Percentiles rank a stretch among this genome's conserved stretches.
phyloP scores from a whole-genome alignment of 2,888 invertebrate species.

The Harpalus rubripes region DNA sequence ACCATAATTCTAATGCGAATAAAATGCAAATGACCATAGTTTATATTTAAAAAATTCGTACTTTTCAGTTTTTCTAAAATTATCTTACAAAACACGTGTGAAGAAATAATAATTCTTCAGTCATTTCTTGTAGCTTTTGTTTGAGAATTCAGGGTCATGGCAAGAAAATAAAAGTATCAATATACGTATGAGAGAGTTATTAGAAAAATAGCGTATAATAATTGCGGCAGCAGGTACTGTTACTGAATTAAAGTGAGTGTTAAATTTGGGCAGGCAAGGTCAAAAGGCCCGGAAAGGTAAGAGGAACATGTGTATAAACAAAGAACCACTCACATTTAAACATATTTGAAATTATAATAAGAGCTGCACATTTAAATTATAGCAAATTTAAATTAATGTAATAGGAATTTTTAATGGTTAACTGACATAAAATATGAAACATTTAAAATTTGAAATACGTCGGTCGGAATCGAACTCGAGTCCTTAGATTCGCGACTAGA shows the following conservation, averaged over 20 bases:
- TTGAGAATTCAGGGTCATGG: conserved; percentile 7
- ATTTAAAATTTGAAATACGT: no score
- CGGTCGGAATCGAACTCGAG: no score
- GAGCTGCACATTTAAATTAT: not conserved
- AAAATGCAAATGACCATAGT: not conserved
- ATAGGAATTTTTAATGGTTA: not conserved
- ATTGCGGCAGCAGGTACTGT: conserved; percentile 42
- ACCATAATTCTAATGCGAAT: no score
- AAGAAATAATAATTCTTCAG: not conserved
- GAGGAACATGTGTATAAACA: conserved; percentile 12
- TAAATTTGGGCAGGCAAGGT: conserved; percentile 45
- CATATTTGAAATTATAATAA: conserved; percentile 2
- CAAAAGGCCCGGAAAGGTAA: conserved; percentile 29
- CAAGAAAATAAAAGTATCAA: not conserved
- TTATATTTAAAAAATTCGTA: conserved; percentile 13
- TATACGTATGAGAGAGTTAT: not conserved
- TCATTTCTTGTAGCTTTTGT: not conserved
- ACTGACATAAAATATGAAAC: no score
- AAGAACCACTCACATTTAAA: not conserved
- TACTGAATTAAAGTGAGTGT: conserved; percentile 53
- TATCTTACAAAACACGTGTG: not conserved
- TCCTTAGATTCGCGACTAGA: no score
- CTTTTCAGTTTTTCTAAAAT: conserved; percentile 12
- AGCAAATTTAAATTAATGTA: conserved; percentile 8
- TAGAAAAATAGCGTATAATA: conserved; percentile 38